Evolutionary conservation across 2,113 vertebrate genomes (phyloP), one percentile per base, ranked within the genome.

Genomic region (Struthidea cinerea): DNA sequence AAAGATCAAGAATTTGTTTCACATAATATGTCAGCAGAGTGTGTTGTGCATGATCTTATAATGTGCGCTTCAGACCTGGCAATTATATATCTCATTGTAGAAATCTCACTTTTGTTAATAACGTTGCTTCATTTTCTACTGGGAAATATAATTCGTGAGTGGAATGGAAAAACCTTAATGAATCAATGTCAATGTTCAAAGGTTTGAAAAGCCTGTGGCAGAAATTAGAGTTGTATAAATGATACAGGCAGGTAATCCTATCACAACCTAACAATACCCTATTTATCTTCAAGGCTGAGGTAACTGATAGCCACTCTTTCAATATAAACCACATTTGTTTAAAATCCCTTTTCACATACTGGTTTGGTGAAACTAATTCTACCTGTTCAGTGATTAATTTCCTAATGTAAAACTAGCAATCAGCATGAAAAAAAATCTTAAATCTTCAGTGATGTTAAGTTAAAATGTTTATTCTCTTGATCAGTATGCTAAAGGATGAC

Each of bases 41-140:
- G 42, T 73, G 49, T 82, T 84, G 37, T 79, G 20, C 33, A 59
- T 81, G 84, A 74, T 87, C 76, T 89, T 91, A 76, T 10, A 83
- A 86, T 64, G 53, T 56, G 57, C 26, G 59, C 24, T 81, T 93
- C 28, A 52, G 22, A 49, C 26, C 26, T 70, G 28, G 42, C 3
- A 20, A 88, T 77, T 94, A 91, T 88, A 53, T 84, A 76, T 93
- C 52, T 93, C 35, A 44, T 44, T 32, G 44, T 32, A 78, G 65
- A 92, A 93, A 84, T 70, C 53, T 95, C 59, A 47, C 84, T 75
- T 78, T 91, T 67, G 30, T 90, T 90, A 94, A 91, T 84, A 92
- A 83, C 69, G n/a, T 63, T 87, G 32, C 33, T 88, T 44, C 33
- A 52, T 88, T 90, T 94, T 92, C 96, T 82, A 13, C 49, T n/a